Base-by-base conservation (phyloP, 2,113 vertebrate genomes). In the Alectura lathami region DNA sequence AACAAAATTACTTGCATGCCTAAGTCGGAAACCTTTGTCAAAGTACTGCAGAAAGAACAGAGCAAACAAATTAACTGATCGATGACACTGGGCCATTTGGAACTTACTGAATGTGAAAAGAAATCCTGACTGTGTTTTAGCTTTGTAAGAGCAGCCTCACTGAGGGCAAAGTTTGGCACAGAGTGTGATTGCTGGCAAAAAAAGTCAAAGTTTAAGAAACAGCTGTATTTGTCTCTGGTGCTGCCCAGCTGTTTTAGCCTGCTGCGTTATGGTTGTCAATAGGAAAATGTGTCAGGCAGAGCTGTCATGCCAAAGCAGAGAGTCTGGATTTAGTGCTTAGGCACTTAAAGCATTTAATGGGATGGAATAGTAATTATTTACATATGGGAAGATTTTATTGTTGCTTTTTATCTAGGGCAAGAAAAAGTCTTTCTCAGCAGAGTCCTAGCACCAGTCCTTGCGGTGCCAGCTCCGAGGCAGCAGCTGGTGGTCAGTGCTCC, bases 41-140 rank as follows among this genome's bases (percentile, higher is more conserved):
- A 84, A 94, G 82, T 72, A 62, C 47, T 47, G 17, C 72, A n/a
- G 82, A 81, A 93, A 81, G 78, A 95, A 51, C 40, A 74, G 79
- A 74, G 87, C 76, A 89, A 83, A 73, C 66, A 91, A 91, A 84
- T 94, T 23, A 94, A 88, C 42, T 43, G 30, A 88, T 95, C 76
- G 54, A 47, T 95, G 86, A 47, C 34, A 40, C 23, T 29, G 21
- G 24, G 59, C 77, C 76, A 45, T 1, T 50, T 89, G 83, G 75
- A 94, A 75, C 29, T 50, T 85, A 24, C 24, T 32, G 67, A 82
- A 32, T 27, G 18, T 42, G 54, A 36, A n/a, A 67, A 85, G 62
- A 57, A 89, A 12, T 88, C 64, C 34, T 73, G 40, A 7, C 77
- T 79, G 54, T 43, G 38, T 34, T 89, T 93, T 72, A 64, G 24